phyloP scores from a whole-genome alignment of 2,113 vertebrate genomes.

The Egretta garzetta region DNA sequence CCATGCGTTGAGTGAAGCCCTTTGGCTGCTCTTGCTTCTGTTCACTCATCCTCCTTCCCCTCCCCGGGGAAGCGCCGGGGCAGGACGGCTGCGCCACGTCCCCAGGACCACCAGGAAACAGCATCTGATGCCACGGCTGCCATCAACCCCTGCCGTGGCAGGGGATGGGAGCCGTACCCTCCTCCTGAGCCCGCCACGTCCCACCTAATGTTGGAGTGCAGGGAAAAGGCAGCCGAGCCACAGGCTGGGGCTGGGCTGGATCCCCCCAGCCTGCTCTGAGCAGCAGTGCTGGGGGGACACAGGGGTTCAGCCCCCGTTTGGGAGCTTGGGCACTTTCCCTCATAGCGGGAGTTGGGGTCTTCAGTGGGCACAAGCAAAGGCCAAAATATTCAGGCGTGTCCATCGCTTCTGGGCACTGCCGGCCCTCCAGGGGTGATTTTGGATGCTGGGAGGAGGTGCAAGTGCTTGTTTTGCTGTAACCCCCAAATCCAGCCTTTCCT shows the following conservation, averaged over 20 bases:
- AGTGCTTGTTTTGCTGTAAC: not conserved
- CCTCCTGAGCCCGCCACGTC: not conserved
- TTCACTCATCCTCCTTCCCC: not conserved
- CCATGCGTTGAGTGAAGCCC: not conserved
- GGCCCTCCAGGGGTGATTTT: rapidly evolving
- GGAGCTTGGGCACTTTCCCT: rapidly evolving
- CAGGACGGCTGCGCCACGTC: not conserved
- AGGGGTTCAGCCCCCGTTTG: rapidly evolving
- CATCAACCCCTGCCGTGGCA: rapidly evolving
- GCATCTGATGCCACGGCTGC: not conserved
- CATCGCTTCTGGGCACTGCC: rapidly evolving
- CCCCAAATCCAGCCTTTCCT: not conserved
- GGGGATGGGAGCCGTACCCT: not conserved
- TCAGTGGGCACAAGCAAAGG: not conserved
- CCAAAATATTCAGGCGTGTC: not conserved
- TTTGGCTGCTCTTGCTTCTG: not conserved
- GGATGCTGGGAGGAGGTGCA: not conserved
- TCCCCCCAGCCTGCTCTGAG: not conserved
- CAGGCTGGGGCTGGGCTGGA: not conserved
- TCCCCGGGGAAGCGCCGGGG: rapidly evolving
- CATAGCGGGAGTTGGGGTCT: not conserved
- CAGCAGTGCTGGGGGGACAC: not conserved
- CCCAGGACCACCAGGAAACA: not conserved
- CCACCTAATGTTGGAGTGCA: not conserved
- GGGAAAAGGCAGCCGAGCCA: not conserved